Percentiles rank a stretch among this genome's conserved stretches.
Conservation (phyloP, 2,113 vertebrate genomes). For the Hystrix cristata region DNA sequence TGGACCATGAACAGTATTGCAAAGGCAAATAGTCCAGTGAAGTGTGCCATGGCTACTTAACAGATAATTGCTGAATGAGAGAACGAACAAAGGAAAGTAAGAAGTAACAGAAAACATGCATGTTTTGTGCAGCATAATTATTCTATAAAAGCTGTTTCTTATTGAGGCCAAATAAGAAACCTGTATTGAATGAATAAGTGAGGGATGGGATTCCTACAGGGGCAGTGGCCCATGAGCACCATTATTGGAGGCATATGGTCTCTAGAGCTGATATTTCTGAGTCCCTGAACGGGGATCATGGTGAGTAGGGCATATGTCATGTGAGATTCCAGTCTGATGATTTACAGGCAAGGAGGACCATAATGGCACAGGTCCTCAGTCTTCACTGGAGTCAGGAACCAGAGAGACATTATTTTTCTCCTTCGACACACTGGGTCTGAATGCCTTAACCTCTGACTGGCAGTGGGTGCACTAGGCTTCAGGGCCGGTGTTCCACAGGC, state of each 20-base stretch:
- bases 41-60: background rate
- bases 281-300: background rate
- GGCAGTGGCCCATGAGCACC: background rate
- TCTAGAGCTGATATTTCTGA: background rate
- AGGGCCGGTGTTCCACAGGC: background rate
- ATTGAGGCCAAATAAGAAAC: conserved; percentile 62
- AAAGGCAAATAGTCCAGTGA: background rate
- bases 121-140: background rate
- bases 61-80: background rate
- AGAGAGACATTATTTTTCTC: background rate
- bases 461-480: background rate
- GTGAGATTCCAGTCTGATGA: background rate
- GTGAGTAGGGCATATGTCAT: background rate
- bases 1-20: background rate
- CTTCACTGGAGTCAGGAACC: background rate
- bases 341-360: background rate
- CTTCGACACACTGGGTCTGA: background rate
- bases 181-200: background rate
- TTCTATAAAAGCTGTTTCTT: conserved; percentile 56
- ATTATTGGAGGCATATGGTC: background rate
- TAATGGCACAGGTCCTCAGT: background rate
- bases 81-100: background rate
- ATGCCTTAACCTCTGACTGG: background rate
- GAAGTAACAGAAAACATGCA: background rate
- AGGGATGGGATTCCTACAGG: background rate